Base-by-base conservation (phyloP, 1,140 invertebrate species). In the Scaptomyza pallida region DNA sequence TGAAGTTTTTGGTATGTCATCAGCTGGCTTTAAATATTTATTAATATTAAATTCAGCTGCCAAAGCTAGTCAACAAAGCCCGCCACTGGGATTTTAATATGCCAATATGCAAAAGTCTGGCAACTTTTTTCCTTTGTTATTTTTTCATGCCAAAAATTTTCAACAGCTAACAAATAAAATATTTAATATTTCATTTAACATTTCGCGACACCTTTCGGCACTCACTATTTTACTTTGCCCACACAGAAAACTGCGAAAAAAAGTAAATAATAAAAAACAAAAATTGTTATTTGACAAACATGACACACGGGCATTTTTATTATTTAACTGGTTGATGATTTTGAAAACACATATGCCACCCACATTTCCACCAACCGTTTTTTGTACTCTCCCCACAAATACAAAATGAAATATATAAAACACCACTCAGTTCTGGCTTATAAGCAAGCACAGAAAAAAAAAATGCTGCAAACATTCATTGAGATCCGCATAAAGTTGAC, bases 281-380 rank as follows among this genome's bases (percentile, higher is more conserved):
- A 6, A 41, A 47, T 33, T 47, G 52, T 70, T 0, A 26, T 26
- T 63, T 56, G 35, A 43, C 41, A 63, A 59, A 51, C 40, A 59
- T 44, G 23, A 57, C 35, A 59, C 45, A 47, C 37, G 15, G 13
- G 17, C 50, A 51, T 10, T 59, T 71, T 71, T 71, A 74, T 74
- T 73, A 70, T 73, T 70, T 69, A 73, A 62, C 52, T 55, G 15
- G 30, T 17, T 51, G 57, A 69, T 73, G 71, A 69, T 73, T 70
- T 69, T 40, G 5, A 17, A 54, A 45, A 21, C 19, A 23, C 35
- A 30, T 30, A 33, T 52, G 3, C 26, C 40, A 33, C 45, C 12
- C 45, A 26, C 9, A n/a, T n/a, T n/a, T n/a, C 26, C 26, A n/a
- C 12, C 33, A n/a, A n/a, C n/a, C n/a, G n/a, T n/a, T 37, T 41